Evolutionary conservation across 1,140 invertebrate species (phyloP).

Genomic region (Meteorus sp.): DNA sequence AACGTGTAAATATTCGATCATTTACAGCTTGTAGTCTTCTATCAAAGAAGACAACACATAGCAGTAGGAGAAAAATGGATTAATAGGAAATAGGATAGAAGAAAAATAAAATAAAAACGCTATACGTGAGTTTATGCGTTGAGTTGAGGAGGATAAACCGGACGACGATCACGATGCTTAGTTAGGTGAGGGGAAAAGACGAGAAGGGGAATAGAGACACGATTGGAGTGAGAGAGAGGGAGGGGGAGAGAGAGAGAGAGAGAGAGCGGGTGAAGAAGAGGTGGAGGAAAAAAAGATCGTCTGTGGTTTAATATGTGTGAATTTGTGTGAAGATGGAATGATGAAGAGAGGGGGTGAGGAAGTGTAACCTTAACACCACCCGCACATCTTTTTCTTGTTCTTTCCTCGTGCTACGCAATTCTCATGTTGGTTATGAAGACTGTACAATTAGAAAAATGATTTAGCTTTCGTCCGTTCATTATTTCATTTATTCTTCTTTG

Average conservation of each 20-base stretch:
- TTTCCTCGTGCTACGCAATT: not conserved
- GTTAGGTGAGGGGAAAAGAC: not conserved
- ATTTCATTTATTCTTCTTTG: too few relatives aligned
- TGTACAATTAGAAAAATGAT: too few relatives aligned
- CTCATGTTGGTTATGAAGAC: not conserved
- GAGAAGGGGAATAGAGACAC: not conserved
- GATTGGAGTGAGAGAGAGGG: not conserved
- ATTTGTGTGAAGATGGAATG: too few relatives aligned
- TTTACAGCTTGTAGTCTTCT: not conserved
- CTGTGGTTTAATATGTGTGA: not conserved
- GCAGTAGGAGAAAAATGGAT: too few relatives aligned
- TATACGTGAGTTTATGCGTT: too few relatives aligned
- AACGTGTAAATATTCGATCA: not conserved
- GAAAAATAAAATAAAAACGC: too few relatives aligned
- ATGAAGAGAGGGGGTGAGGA: too few relatives aligned
- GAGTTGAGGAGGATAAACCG: not conserved
- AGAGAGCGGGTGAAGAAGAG: not conserved
- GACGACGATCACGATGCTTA: not conserved
- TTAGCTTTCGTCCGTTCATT: too few relatives aligned
- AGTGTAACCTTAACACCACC: constrained; percentile 17
- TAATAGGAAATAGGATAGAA: too few relatives aligned
- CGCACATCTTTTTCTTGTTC: constrained; percentile 1
- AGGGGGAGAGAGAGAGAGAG: not conserved
- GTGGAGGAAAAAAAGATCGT: constrained; percentile 13
- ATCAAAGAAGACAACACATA: not conserved